These are phyloP conservation scores for Epistrophella euchroma DNA, from an alignment of 2,888 invertebrate genomes.

Conservation along the genomic window DNA sequence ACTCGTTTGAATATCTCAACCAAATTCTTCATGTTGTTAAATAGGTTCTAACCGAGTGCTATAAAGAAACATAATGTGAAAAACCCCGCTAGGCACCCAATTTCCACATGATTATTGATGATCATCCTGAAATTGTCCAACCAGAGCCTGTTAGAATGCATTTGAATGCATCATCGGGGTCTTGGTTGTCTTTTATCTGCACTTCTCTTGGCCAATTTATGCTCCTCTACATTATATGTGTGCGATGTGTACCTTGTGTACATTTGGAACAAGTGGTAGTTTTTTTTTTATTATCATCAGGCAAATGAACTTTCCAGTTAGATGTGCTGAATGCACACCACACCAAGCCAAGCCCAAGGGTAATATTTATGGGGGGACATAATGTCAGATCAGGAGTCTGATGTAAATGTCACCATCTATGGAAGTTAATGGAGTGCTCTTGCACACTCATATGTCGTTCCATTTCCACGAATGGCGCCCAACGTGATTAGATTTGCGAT, in stretches of 20 bases:
- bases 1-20: conserved; percentile 49
- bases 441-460: conserved; percentile 32
- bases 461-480: conserved; percentile 14
- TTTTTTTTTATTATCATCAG: conserved; percentile 23
- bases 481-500: conserved; percentile 31
- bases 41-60: conserved; percentile 24
- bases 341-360: neutral
- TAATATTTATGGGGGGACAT: conserved; percentile 26
- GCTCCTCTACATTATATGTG: neutral
- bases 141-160: conserved; percentile 18
- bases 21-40: conserved; percentile 8
- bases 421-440: conserved; percentile 45
- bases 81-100: conserved; percentile 53
- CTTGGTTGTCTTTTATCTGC: conserved; percentile 8
- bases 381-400: conserved; percentile 19
- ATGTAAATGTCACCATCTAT: conserved; percentile 50
- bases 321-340: neutral
- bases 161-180: conserved; percentile 10
- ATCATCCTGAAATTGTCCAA: conserved; percentile 37
- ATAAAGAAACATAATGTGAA: neutral
- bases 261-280: conserved; percentile 45
- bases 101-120: conserved; percentile 64
- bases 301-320: conserved; percentile 34
- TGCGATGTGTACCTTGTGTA: neutral
- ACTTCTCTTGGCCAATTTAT: conserved; percentile 28